phyloP scores from a whole-genome alignment of 1,140 invertebrate species.

The Batillaria attramentaria region DNA sequence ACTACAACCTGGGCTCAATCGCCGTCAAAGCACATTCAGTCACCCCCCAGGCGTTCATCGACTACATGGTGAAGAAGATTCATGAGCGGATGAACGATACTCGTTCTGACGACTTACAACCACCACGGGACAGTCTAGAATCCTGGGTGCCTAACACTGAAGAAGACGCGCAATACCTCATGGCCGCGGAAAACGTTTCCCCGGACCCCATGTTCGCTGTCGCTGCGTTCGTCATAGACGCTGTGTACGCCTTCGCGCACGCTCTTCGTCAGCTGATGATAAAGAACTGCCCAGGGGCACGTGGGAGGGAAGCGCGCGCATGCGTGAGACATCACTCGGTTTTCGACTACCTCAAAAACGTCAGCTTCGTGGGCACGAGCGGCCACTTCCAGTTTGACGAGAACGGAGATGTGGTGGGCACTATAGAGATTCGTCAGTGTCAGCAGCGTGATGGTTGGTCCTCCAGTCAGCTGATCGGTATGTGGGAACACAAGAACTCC shows the following conservation, averaged over 20 bases:
- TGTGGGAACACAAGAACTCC: constrained; percentile 44
- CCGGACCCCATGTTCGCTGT: not conserved
- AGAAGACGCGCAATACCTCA: not conserved
- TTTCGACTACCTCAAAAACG: constrained; percentile 43
- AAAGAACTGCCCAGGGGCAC: constrained; percentile 27
- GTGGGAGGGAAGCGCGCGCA: constrained; percentile 7
- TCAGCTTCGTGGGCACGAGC: constrained; percentile 46
- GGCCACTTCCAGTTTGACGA: constrained; percentile 56
- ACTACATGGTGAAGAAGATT: constrained; percentile 46
- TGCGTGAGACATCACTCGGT: constrained; percentile 48
- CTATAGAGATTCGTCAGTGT: constrained; percentile 49
- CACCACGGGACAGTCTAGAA: not conserved
- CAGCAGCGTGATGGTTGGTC: constrained; percentile 5
- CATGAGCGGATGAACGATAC: not conserved
- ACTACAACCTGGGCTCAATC: constrained; percentile 81
- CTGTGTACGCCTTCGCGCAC: constrained; percentile 87
- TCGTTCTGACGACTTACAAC: not conserved
- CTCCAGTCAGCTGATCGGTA: constrained; percentile 30
- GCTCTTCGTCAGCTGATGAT: constrained; percentile 76
- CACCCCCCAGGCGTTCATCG: constrained; percentile 48
- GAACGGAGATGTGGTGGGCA: constrained; percentile 55
- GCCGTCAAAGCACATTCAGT: constrained; percentile 77
- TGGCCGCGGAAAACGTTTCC: not conserved
- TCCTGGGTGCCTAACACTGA: no score
- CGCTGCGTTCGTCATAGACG: constrained; percentile 88